Evolutionary conservation across 2,113 vertebrate genomes (phyloP), one percentile per base, ranked within the genome.

Genomic region (Toxostoma redivivum): DNA sequence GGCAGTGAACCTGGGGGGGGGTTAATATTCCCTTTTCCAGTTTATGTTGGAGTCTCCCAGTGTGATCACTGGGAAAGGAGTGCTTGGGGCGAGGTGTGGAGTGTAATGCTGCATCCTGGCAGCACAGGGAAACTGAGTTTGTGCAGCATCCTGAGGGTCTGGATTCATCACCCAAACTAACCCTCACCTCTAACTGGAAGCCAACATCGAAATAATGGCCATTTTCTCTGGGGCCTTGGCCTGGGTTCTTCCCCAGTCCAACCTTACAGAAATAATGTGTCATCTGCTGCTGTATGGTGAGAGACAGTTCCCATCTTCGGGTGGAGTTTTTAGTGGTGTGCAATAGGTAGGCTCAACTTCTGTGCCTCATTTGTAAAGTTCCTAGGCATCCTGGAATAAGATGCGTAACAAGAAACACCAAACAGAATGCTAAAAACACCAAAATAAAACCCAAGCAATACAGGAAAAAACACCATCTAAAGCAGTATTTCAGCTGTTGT

Each of bases 31-130:
- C 9, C 40, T 86, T 50, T 14, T 18, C n/a, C 24, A 11, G 17
- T 45, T 57, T 58, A 5, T 15, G 8, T 22, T 37, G 27, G 21
- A 67, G 17, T 67, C 7, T 72, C 33, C 22, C 1, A 1, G 6
- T 22, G 23, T 12, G 7, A 30, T 61, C 28, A 28, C 13, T 17
- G 13, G 18, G 2, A 9, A 19, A 35, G 22, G 14, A 17, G 11
- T 5, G 8, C 0, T 0, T 17, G 16, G 12, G 7, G 21, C 31
- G 30, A 42, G 22, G 25, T 35, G 57, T 21, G 64, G 37, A 45
- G 12, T 1, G 0, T 22, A 11, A 5, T 6, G n/a, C 44, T 50
- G 40, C 3, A 0, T 48, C 15, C 25, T 19, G 48, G 25, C 38
- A 64, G 30, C 35, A 22, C 0, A 3, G 54, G 11, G 24, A 30